These are phyloP conservation scores for Styela plicata DNA, from an alignment of 23 tunicate genomes.

Conservation along the genomic window DNA sequence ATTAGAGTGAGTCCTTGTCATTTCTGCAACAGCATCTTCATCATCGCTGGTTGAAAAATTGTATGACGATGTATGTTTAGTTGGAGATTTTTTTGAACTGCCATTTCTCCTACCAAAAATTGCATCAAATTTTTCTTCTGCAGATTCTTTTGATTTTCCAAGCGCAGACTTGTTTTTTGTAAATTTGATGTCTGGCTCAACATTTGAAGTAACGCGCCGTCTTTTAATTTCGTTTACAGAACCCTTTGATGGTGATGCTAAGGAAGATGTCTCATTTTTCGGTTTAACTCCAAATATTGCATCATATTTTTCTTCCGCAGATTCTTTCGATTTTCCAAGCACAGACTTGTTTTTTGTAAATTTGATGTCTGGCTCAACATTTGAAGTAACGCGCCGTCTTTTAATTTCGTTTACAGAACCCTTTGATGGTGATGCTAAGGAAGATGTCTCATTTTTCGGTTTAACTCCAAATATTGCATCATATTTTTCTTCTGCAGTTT, in stretches of 20 bases:
- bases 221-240: no score
- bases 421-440: neutral
- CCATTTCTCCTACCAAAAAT: conserved; percentile 22
- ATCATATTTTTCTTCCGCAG: conserved; percentile 73
- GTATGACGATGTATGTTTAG: conserved; percentile 7
- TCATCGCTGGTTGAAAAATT: conserved; percentile 12
- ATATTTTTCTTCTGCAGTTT: conserved; percentile 65
- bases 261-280: neutral
- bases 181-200: no score
- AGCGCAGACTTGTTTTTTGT: neutral
- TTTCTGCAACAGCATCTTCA: conserved; percentile 2
- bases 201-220: no score
- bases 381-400: neutral
- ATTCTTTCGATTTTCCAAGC: conserved; percentile 56
- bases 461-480: conserved; percentile 49
- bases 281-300: conserved; percentile 33
- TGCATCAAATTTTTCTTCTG: conserved; percentile 73
- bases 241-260: neutral
- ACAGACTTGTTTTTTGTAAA: no score
- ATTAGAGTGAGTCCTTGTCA: neutral
- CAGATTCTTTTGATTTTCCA: conserved; percentile 45
- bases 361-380: neutral
- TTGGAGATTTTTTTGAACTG: neutral
- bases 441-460: neutral
- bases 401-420: neutral